Conservation (phyloP, 2,888 invertebrate species). For the Sarcophaga variegata region DNA sequence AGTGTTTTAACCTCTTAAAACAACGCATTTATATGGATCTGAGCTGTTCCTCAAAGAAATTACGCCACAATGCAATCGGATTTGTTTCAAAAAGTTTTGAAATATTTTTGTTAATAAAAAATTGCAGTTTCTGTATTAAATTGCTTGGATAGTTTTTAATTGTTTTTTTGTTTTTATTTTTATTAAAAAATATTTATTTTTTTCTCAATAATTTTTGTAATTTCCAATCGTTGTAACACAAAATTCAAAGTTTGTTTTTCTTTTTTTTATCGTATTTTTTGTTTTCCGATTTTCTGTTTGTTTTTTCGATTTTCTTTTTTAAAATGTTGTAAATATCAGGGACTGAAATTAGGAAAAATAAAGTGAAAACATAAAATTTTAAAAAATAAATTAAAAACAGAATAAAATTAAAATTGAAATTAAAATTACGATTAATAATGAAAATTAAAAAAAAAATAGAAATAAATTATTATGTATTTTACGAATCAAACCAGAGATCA, state of each 20-base stretch:
- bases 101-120: background rate
- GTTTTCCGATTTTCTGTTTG: background rate
- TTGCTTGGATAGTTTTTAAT: background rate
- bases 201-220: constrained; percentile 25
- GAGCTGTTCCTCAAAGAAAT: background rate
- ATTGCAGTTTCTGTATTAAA: background rate
- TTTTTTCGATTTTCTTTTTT: constrained; percentile 4
- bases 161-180: background rate
- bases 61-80: background rate
- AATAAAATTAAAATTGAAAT: background rate
- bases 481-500: no score
- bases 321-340: constrained; percentile 45
- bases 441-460: background rate
- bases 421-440: background rate
- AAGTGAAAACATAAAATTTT: constrained; percentile 3
- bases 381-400: constrained; percentile 15
- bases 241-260: constrained; percentile 52
- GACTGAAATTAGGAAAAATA: constrained; percentile 45
- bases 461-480: background rate
- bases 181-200: background rate
- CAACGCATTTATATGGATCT: constrained; percentile 50
- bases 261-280: background rate
- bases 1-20: constrained; percentile 19
- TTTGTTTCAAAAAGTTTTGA: background rate
- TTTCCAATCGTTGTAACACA: constrained; percentile 53